These are phyloP conservation scores for Hemiscyllium ocellatum DNA, from an alignment of 2,113 vertebrate species.

Conservation along the genomic window DNA sequence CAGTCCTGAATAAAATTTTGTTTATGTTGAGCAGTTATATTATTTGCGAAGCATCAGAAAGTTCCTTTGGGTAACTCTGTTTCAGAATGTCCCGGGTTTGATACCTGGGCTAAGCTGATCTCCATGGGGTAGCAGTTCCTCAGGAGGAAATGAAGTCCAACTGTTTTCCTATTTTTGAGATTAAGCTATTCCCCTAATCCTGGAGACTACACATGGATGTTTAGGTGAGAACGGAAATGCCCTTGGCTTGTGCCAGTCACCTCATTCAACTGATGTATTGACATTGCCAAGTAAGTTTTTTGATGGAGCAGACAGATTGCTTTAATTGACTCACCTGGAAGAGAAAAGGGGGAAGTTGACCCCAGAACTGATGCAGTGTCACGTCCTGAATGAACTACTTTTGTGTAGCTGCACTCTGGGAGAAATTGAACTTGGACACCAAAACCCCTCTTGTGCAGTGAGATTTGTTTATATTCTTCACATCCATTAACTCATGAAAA, in stretches of 20 bases:
- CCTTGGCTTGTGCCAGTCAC: background rate
- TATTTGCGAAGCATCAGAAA: background rate
- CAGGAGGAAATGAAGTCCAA: background rate
- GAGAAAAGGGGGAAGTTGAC: too few species aligned
- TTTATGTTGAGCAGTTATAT: background rate
- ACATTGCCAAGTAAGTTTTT: background rate
- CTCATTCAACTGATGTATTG: background rate
- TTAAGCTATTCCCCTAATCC: background rate
- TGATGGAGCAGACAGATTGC: background rate
- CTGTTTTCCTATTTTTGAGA: background rate
- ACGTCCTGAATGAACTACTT: background rate
- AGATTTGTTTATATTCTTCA: background rate
- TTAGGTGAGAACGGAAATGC: background rate
- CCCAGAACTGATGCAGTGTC: background rate
- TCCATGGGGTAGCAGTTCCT: background rate
- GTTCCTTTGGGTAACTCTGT: background rate
- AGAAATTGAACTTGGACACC: background rate
- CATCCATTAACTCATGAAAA: background rate
- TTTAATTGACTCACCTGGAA: background rate
- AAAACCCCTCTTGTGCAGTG: background rate
- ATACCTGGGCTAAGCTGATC: background rate
- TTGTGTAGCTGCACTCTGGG: background rate
- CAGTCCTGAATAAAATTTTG: background rate
- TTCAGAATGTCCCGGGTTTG: background rate
- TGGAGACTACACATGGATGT: background rate